Percentiles rank a stretch among this genome's conserved stretches.
Evolutionary conservation across 1,140 invertebrate species (phyloP).

Genomic region (Chionoecetes opilio): DNA sequence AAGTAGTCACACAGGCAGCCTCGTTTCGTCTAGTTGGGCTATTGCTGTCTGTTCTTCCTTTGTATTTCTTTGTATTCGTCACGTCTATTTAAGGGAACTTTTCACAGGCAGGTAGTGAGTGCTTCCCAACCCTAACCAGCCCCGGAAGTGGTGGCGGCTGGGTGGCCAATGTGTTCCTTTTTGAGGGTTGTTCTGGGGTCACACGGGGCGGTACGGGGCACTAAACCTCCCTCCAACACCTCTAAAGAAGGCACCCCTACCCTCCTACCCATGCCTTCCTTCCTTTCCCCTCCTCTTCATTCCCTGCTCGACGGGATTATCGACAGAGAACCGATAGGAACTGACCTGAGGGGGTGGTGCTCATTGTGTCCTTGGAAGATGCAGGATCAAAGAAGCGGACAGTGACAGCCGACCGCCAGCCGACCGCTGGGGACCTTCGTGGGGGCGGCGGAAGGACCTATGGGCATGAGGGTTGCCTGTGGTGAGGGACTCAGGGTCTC

Average conservation of each 20-base stretch:
- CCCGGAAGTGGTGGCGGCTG: slow-evolving; percentile 53
- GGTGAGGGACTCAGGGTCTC: background rate
- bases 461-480: background rate
- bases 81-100: background rate
- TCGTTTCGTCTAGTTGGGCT: too few relatives aligned
- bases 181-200: background rate
- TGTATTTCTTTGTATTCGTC: background rate
- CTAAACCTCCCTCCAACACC: background rate
- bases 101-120: background rate
- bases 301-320: slow-evolving; percentile 24
- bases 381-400: background rate
- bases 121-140: background rate
- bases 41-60: too few relatives aligned
- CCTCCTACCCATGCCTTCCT: background rate
- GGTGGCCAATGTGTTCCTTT: slow-evolving; percentile 57
- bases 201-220: slow-evolving; percentile 29
- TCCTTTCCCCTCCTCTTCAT: background rate
- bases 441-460: background rate
- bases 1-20: too few relatives aligned
- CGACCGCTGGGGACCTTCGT: background rate
- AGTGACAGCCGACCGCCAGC: background rate
- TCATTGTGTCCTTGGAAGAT: background rate
- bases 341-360: background rate
- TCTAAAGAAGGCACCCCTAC: background rate
- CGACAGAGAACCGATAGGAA: slow-evolving; percentile 40